Evolutionary conservation across 2,113 vertebrate genomes (phyloP).

Genomic region (Gadus chalcogrammus): DNA sequence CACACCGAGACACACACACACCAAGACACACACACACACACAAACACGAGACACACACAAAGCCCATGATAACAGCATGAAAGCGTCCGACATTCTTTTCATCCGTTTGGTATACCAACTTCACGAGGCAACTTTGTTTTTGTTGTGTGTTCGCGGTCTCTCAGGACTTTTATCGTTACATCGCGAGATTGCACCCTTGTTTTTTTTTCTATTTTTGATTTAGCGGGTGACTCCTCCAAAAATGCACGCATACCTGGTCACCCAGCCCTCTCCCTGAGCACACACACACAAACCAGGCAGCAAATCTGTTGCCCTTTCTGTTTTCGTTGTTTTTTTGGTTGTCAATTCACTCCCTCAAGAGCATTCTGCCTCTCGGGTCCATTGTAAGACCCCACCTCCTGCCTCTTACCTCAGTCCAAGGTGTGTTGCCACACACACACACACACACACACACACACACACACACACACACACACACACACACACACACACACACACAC

Average conservation of each 20-base stretch:
- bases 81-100: background rate
- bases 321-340: too few relatives aligned
- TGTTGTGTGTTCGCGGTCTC: background rate
- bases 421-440: background rate
- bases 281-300: background rate
- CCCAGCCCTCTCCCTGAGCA: background rate
- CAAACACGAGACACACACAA: too few relatives aligned
- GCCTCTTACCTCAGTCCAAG: background rate
- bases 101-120: background rate
- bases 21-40: too few relatives aligned
- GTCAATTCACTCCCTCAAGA: too few relatives aligned
- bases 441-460: background rate
- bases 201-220: background rate
- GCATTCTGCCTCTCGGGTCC: too few relatives aligned
- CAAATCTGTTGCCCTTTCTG: too few relatives aligned
- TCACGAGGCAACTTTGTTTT: slow-evolving; percentile 2
- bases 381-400: background rate
- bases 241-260: too few relatives aligned
- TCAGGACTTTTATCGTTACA: background rate
- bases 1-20: too few relatives aligned
- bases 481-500: background rate
- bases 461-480: background rate
- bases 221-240: too few relatives aligned
- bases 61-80: background rate
- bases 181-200: background rate